Evolutionary conservation across 2,888 invertebrate species (phyloP), one percentile per base, ranked within the genome.

Genomic region (Clostera curtula): DNA sequence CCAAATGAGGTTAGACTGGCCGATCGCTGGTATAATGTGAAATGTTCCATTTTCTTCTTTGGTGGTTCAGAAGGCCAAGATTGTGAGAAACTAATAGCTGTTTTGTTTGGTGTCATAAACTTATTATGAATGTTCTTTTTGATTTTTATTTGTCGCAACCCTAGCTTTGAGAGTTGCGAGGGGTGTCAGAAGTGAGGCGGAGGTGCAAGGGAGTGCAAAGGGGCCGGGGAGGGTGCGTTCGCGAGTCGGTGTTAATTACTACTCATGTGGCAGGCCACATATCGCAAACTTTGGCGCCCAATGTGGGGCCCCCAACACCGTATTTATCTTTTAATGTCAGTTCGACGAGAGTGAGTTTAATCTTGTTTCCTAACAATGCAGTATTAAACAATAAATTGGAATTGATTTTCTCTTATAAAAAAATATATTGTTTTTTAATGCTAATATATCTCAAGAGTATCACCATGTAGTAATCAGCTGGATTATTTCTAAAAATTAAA

Each of bases 241-340:
- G 57, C 57, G 65, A 61, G 67, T 68, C 62, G 70, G 71, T 76
- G 80, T 80, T 82, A 80, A 83, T 83, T 79, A 80, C 80, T 74
- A 73, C 74, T 79, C 75, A 69, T 73, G 77, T 61, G 80, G 79
- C 69, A 58, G 55, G 61, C 79, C 82, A 67, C 82, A 82, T 71
- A 79, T 79, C 80, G 72, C 69, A 62, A 79, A 82, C 73, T 82
- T 79, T 76, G 70, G 69, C 76, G 70, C 72, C 71, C 69, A 58
- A 65, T 66, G 62, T 56, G 63, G 56, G 55, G 51, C 62, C 51
- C 52, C 49, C 44, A 45, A 56, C 60, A 57, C 60, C 57, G 54
- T 71, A 72, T 74, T 74, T 76, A 73, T 75, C 68, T 72, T 73
- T 68, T 66, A 64, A 67, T 67, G 67, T 64, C 68, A 60, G 61